These are phyloP conservation scores for Euclidia mi DNA, from an alignment of 2,888 invertebrate species.

Conservation along the genomic window DNA sequence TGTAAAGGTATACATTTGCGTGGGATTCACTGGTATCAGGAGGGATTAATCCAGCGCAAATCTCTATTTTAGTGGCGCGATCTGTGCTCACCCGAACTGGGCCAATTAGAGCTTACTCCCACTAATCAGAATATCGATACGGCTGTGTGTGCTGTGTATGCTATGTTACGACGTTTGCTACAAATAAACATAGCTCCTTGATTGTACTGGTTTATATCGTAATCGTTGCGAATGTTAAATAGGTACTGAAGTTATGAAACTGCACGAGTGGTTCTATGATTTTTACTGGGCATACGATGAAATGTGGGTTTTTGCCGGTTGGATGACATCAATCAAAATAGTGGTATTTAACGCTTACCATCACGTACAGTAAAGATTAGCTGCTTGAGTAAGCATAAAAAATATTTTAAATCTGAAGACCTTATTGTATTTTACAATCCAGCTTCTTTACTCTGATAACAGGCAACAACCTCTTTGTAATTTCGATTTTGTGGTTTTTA, in stretches of 20 bases:
- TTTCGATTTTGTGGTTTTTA: too few species aligned
- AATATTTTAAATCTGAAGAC: too few species aligned
- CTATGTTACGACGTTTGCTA: constrained; percentile 25
- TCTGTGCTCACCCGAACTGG: constrained; percentile 79
- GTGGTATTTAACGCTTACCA: too few species aligned
- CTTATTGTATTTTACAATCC: too few species aligned
- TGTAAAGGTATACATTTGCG: constrained; percentile 77
- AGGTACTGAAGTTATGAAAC: constrained; percentile 10
- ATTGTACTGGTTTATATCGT: constrained; percentile 22
- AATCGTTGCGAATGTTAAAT: constrained; percentile 31
- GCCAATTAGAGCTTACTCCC: constrained; percentile 86
- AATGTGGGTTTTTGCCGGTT: too few species aligned
- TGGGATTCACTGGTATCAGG: constrained; percentile 79
- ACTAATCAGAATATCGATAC: constrained; percentile 77
- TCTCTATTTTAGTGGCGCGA: constrained; percentile 85
- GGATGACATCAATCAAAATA: too few species aligned
- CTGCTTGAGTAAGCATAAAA: too few species aligned
- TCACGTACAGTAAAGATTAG: too few species aligned
- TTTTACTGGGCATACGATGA: too few species aligned
- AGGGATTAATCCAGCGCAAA: constrained; percentile 82
- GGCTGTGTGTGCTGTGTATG: constrained; percentile 33
- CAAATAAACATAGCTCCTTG: constrained; percentile 28
- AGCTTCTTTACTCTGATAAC: too few species aligned
- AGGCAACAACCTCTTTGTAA: too few species aligned
- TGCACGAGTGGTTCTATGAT: too few species aligned